Evolutionary conservation across 2,113 vertebrate species (phyloP).

Genomic region (Ptilonorhynchus violaceus): DNA sequence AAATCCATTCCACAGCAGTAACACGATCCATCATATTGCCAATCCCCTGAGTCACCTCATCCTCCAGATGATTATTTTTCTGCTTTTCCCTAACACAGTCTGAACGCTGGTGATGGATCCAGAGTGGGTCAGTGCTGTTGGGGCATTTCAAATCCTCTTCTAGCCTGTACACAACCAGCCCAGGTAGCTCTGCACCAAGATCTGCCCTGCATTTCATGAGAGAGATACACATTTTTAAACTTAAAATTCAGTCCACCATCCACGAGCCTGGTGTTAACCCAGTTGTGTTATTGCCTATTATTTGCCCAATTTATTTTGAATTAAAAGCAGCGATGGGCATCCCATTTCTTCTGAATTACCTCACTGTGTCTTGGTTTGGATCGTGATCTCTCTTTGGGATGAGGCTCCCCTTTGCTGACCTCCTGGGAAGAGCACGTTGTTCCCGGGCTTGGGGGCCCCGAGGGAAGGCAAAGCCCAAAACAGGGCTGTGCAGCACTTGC

Average conservation of each 20-base stretch:
- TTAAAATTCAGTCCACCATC: not conserved
- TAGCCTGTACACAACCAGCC: not conserved
- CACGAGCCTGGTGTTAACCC: not conserved
- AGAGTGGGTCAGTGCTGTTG: rapidly evolving
- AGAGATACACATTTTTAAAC: not conserved
- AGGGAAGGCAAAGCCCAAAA: not conserved
- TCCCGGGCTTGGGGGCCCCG: not conserved
- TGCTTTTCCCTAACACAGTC: not conserved
- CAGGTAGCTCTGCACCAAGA: not conserved
- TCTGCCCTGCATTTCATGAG: not conserved
- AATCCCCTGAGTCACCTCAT: not conserved
- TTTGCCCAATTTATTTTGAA: not conserved
- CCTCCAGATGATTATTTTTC: not conserved
- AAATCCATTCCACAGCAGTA: not conserved
- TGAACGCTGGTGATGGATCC: not conserved
- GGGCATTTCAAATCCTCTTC: not conserved
- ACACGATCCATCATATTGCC: conserved; percentile 9
- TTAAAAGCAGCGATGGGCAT: not conserved
- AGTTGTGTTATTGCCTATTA: not conserved
- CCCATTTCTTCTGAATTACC: not conserved
- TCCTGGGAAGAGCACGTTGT: not conserved
- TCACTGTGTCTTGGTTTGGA: not conserved
- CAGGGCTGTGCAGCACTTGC: not conserved
- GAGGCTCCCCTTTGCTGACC: not conserved
- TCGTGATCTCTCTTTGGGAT: not conserved